These are phyloP conservation scores for Actenoides lindsayi DNA, from an alignment of 2,113 vertebrate species.

Conservation along the genomic window DNA sequence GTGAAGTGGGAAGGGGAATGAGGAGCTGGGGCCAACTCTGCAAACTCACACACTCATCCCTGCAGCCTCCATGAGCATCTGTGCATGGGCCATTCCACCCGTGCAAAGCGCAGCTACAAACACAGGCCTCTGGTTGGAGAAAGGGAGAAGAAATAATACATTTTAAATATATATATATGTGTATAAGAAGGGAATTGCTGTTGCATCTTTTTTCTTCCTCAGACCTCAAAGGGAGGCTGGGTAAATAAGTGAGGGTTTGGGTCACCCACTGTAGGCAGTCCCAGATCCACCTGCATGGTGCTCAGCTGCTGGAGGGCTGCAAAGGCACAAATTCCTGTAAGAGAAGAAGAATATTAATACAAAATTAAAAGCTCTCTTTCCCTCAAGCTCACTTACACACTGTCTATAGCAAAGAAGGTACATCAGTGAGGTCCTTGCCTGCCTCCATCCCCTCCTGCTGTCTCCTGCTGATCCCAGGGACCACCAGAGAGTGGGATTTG, in stretches of 20 bases:
- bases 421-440: neutral
- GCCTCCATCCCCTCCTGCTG: neutral
- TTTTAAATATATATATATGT: too few species aligned
- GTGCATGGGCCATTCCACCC: fast-evolving
- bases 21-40: fast-evolving
- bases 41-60: too few species aligned
- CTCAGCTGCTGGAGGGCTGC: neutral
- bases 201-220: neutral
- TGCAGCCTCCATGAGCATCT: neutral
- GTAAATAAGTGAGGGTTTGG: neutral
- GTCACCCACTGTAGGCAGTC: neutral
- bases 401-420: neutral
- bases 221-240: neutral
- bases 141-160: neutral
- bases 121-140: neutral
- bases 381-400: neutral
- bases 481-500: neutral
- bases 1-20: neutral
- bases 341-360: neutral
- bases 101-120: neutral
- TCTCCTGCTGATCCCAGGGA: neutral
- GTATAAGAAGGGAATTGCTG: neutral
- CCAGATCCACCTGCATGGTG: fast-evolving
- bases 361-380: neutral
- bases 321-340: neutral